Evolutionary conservation across 2,888 invertebrate genomes (phyloP).

Genomic region (Gonocerus acuteangulatus): DNA sequence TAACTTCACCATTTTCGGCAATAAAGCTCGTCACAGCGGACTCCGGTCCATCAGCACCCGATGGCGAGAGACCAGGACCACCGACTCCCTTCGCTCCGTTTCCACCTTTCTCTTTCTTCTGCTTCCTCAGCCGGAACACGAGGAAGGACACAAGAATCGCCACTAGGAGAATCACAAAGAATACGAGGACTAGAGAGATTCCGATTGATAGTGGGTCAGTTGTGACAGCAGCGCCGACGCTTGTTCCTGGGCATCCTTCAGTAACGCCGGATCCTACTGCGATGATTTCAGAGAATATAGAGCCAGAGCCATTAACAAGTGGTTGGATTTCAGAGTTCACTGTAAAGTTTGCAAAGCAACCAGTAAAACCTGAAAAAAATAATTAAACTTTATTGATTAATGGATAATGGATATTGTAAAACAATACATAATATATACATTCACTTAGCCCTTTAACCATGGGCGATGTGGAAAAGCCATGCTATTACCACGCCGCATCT

Average conservation of each 20-base stretch:
- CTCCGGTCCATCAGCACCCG: slow-evolving; percentile 55
- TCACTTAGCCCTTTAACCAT: background rate
- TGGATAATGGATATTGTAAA: background rate
- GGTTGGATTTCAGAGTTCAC: slow-evolving; percentile 85
- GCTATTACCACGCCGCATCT: too few relatives aligned
- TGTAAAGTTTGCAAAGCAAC: slow-evolving; percentile 82
- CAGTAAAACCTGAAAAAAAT: slow-evolving; percentile 58
- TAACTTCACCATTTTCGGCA: slow-evolving; percentile 64
- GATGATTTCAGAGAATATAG: slow-evolving; percentile 63
- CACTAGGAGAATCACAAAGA: slow-evolving; percentile 81
- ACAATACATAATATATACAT: background rate
- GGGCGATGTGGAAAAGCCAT: background rate
- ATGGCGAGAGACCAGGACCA: slow-evolving; percentile 48
- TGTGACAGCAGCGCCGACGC: slow-evolving; percentile 66
- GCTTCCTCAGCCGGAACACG: slow-evolving; percentile 80
- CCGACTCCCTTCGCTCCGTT: slow-evolving; percentile 47
- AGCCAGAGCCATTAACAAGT: slow-evolving; percentile 71
- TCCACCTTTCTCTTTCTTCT: slow-evolving; percentile 72
- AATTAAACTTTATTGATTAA: background rate
- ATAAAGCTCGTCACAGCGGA: slow-evolving; percentile 53
- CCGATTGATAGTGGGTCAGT: slow-evolving; percentile 87
- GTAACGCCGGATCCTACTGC: slow-evolving; percentile 61
- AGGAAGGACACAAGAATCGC: slow-evolving; percentile 85
- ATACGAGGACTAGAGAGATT: slow-evolving; percentile 85
- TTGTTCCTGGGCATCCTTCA: slow-evolving; percentile 61